Conservation (phyloP, 1,140 invertebrate species). For the Euura lappo region DNA sequence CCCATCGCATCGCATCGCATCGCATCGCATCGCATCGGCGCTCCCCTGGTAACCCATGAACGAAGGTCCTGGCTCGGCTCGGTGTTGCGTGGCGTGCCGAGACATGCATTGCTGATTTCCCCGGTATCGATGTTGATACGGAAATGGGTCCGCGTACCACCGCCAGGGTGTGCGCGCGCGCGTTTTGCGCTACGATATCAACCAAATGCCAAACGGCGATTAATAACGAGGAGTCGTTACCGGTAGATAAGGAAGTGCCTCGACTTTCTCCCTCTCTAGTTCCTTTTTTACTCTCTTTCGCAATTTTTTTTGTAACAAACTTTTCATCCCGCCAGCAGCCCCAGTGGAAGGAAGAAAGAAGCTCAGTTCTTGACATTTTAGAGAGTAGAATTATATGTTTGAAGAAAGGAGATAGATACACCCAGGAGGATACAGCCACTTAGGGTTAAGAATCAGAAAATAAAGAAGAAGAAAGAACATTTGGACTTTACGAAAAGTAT, state of each 20-base stretch:
- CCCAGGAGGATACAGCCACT: too few relatives aligned
- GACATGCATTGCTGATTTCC: conserved; percentile 46
- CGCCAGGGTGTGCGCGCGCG: not conserved
- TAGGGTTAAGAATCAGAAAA: too few relatives aligned
- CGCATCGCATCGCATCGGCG: not conserved
- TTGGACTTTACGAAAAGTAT: too few relatives aligned
- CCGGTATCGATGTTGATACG: conserved; percentile 41
- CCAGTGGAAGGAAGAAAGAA: conserved; percentile 9
- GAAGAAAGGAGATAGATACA: too few relatives aligned
- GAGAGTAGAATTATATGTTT: too few relatives aligned
- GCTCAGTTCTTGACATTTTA: not conserved
- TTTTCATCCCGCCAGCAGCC: too few relatives aligned
- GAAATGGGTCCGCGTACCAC: conserved; percentile 42
- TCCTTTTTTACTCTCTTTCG: conserved; percentile 26
- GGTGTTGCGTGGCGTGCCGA: conserved; percentile 11
- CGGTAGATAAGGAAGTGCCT: conserved; percentile 44
- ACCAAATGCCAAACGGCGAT: conserved; percentile 39
- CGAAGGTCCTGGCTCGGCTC: not conserved
- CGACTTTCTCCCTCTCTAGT: conserved; percentile 37
- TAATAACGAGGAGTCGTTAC: conserved; percentile 56
- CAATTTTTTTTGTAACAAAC: too few relatives aligned
- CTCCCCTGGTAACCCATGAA: conserved; percentile 3
- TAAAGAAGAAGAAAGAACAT: too few relatives aligned
- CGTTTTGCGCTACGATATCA: conserved; percentile 28
- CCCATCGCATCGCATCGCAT: too few relatives aligned